Evolutionary conservation across 1,140 invertebrate genomes (phyloP).

Genomic region (Muscidifurax raptorellus): DNA sequence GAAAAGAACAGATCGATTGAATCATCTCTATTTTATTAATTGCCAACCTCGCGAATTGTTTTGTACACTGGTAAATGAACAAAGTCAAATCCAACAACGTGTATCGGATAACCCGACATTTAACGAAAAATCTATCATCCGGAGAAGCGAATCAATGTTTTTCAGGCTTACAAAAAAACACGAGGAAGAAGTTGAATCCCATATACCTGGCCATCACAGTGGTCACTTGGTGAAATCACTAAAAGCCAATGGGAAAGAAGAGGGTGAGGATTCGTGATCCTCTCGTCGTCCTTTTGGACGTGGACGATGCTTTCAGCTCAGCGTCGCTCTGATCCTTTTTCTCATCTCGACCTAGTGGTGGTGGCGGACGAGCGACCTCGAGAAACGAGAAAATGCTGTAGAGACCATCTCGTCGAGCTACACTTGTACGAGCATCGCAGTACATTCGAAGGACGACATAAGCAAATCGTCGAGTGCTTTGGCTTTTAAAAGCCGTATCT

Average conservation of each 20-base stretch:
- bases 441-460: background rate
- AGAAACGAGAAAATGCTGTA: background rate
- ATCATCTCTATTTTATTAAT: too few species aligned
- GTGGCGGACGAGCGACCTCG: background rate
- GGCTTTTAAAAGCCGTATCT: background rate
- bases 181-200: background rate
- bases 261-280: background rate
- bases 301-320: background rate
- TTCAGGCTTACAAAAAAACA: background rate
- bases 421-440: background rate
- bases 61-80: too few species aligned
- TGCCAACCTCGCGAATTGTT: background rate
- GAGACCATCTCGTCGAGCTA: background rate
- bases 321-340: background rate
- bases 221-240: conserved; percentile 28
- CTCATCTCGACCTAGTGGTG: background rate
- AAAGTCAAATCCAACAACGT: too few species aligned
- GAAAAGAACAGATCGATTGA: background rate
- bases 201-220: background rate
- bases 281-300: background rate
- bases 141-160: too few species aligned
- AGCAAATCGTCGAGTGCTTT: background rate
- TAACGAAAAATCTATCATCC: too few species aligned
- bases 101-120: too few species aligned
- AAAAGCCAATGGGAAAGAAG: conserved; percentile 8